phyloP scores from a whole-genome alignment of 2,888 invertebrate species.

The Neocrepidodera transversa region DNA sequence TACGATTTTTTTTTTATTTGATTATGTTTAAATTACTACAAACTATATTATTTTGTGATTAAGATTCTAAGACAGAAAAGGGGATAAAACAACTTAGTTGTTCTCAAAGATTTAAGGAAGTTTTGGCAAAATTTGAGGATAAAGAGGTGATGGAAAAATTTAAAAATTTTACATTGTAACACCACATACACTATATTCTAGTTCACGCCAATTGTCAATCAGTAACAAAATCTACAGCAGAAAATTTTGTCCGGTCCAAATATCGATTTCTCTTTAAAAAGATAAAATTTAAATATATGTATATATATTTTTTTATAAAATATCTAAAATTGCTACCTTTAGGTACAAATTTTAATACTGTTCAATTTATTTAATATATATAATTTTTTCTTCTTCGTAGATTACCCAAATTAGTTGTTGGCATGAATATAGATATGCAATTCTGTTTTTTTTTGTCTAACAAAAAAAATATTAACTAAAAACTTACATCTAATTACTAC shows the following conservation, averaged over 20 bases:
- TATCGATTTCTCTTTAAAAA: conserved; percentile 53
- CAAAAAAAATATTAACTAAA: conserved; percentile 49
- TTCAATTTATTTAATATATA: conserved; percentile 55
- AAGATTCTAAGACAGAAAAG: not conserved
- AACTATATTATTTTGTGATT: conserved; percentile 11
- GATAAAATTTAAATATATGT: conserved; percentile 57
- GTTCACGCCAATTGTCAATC: conserved; percentile 57
- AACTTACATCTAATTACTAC: conserved; percentile 47
- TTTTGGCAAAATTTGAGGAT: conserved; percentile 36
- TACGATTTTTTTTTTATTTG: conserved; percentile 23
- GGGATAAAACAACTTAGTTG: not conserved
- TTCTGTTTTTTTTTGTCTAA: conserved; percentile 48
- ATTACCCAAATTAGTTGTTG: conserved; percentile 50
- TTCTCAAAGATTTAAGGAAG: conserved; percentile 6
- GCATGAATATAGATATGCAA: conserved; percentile 59
- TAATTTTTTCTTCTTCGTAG: conserved; percentile 48
- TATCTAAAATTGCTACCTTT: conserved; percentile 60
- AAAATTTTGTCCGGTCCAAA: conserved; percentile 53
- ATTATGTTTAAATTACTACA: conserved; percentile 23
- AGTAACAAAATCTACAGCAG: conserved; percentile 58
- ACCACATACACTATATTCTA: conserved; percentile 55
- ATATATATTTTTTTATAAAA: conserved; percentile 58
- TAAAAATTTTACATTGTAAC: conserved; percentile 48
- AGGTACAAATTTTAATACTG: conserved; percentile 63
- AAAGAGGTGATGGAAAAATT: conserved; percentile 36